Percentiles rank a stretch among this genome's conserved stretches.
Conservation (phyloP, 2,888 invertebrate species). For the Ypsolopha sequella region DNA sequence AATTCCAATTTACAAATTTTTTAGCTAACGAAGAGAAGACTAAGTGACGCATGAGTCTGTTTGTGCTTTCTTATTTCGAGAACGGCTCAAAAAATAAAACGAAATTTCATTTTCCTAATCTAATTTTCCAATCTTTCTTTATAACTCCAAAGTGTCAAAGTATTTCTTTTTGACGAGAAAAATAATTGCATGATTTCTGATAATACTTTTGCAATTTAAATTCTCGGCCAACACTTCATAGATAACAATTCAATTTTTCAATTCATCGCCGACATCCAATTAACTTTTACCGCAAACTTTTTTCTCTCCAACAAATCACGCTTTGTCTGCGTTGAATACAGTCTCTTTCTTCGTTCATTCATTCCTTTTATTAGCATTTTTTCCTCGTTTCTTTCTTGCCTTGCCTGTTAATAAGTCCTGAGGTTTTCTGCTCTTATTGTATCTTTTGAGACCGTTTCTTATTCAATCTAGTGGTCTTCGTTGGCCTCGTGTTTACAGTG, state of each 20-base stretch:
- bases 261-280: conserved; percentile 28
- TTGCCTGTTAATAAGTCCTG: conserved; percentile 13
- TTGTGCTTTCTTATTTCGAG: too few species aligned
- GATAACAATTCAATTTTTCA: conserved; percentile 19
- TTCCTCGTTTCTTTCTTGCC: conserved; percentile 5
- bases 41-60: too few species aligned
- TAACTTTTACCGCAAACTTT: conserved; percentile 24
- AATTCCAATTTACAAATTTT: too few species aligned
- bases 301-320: conserved; percentile 13
- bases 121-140: too few species aligned
- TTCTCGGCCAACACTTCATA: not conserved
- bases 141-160: too few species aligned
- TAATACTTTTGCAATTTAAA: too few species aligned
- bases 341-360: conserved; percentile 4
- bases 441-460: conserved; percentile 3
- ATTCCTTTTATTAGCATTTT: conserved; percentile 12
- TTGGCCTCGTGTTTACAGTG: too few species aligned
- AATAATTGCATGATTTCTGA: too few species aligned
- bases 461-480: not conserved
- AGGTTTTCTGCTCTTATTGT: conserved; percentile 4
- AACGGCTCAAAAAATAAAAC: too few species aligned
- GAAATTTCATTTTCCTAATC: too few species aligned
- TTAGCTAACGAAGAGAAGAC: too few species aligned
- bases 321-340: conserved; percentile 14
- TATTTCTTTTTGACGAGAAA: too few species aligned